phyloP scores from a whole-genome alignment of 2,113 vertebrate species.

The Hystrix brachyura region DNA sequence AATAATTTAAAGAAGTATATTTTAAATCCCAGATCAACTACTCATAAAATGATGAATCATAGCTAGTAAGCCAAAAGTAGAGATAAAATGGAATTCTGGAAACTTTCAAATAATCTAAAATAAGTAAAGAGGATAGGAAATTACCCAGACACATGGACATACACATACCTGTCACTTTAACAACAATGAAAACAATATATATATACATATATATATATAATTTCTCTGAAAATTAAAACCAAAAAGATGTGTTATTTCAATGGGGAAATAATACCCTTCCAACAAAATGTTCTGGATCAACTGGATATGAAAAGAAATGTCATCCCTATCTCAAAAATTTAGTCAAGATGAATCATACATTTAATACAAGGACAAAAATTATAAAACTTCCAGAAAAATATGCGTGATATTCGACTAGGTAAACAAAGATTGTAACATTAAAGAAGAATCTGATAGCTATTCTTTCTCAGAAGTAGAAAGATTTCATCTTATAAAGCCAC shows the following conservation, averaged over 20 bases:
- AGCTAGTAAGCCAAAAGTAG: neutral
- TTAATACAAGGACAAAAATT: neutral
- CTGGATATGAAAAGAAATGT: neutral
- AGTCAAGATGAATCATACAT: neutral
- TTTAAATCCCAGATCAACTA: neutral
- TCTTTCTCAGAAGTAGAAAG: neutral
- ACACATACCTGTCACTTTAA: neutral
- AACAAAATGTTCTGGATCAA: neutral
- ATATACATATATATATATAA: neutral
- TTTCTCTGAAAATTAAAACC: neutral
- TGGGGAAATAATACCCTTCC: neutral
- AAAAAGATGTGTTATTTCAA: neutral
- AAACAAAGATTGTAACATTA: neutral
- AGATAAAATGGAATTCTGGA: neutral
- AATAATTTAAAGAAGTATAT: neutral
- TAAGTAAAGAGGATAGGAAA: neutral
- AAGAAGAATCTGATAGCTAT: conserved; percentile 25
- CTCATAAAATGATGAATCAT: neutral
- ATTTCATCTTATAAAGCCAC: neutral
- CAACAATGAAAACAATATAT: neutral
- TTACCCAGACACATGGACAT: neutral
- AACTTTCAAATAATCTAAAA: neutral
- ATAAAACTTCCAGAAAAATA: conserved; percentile 6
- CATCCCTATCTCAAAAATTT: neutral
- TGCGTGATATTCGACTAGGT: neutral